A percentile compares a stretch with the other conserved stretches of the same genome.
These are phyloP conservation scores for Urocyon cinereoargenteus DNA, from an alignment of 2,797 vertebrate species.

Conservation along the genomic window DNA sequence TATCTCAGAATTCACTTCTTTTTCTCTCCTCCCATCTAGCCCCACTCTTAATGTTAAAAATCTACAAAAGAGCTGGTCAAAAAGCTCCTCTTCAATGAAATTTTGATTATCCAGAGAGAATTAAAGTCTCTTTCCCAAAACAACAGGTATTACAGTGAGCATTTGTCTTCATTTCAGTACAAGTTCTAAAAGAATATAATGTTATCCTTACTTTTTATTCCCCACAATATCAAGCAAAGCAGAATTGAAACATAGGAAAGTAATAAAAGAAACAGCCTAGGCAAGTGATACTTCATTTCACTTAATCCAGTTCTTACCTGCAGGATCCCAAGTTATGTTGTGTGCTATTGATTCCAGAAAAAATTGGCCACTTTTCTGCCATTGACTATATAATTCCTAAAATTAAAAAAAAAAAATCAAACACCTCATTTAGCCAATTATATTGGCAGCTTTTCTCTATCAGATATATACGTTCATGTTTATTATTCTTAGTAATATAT, in stretches of 20 bases:
- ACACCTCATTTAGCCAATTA: neutral
- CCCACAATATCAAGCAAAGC: neutral
- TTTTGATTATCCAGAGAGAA: neutral
- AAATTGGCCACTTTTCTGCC: slow-evolving; percentile 97
- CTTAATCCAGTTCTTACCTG: slow-evolving; percentile 89
- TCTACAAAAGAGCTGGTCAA: neutral
- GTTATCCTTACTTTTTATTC: slow-evolving; percentile 27
- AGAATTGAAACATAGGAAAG: slow-evolving; percentile 49
- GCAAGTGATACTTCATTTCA: slow-evolving; percentile 4
- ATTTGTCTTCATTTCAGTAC: slow-evolving; percentile 36
- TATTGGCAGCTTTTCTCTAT: slow-evolving; percentile 11
- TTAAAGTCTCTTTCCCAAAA: slow-evolving; percentile 39
- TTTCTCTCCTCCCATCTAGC: neutral
- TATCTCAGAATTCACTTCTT: slow-evolving; percentile 4
- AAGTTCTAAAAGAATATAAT: slow-evolving; percentile 19
- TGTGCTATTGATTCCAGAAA: slow-evolving; percentile 92
- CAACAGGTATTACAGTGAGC: neutral
- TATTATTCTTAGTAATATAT: slow-evolving; percentile 44
- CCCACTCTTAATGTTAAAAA: slow-evolving; percentile 36
- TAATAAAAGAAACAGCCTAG: slow-evolving; percentile 52
- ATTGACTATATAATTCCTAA: slow-evolving; percentile 94
- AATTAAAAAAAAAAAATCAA: slow-evolving; percentile 73
- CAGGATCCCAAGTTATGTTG: slow-evolving; percentile 97
- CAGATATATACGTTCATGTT: neutral
- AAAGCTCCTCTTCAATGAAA: neutral